Evolutionary conservation across 64 coral and sea anemone species (phyloP).

Genomic region (Pachyseris speciosa): DNA sequence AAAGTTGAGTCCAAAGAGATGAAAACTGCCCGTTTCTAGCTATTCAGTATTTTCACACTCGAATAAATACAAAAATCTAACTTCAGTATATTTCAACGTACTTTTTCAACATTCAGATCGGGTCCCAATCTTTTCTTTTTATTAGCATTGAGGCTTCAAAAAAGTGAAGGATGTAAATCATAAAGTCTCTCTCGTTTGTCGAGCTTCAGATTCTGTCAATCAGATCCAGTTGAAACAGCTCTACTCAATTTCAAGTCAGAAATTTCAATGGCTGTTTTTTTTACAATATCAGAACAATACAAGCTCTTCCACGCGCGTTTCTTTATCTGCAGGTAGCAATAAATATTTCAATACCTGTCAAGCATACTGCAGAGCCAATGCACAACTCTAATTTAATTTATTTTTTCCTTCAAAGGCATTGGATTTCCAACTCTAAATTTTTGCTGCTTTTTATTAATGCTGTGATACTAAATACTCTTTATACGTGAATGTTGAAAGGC

Average conservation of each 20-base stretch:
- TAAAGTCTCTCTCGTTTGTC: not conserved
- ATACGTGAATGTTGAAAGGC: not conserved
- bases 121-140: too few relatives aligned
- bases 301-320: not conserved
- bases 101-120: not conserved
- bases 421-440: not conserved
- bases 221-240: not conserved
- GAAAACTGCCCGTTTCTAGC: not conserved
- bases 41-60: not conserved
- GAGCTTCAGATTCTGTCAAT: not conserved
- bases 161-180: not conserved
- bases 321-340: constrained; percentile 13
- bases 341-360: constrained; percentile 38
- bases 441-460: not conserved
- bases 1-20: not conserved
- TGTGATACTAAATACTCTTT: not conserved
- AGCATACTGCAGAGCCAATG: not conserved
- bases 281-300: not conserved
- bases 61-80: not conserved
- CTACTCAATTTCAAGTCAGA: not conserved
- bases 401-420: not conserved
- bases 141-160: too few relatives aligned
- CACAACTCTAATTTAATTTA: constrained; percentile 31
- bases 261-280: not conserved
- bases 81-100: not conserved